Percentiles rank a stretch among this genome's conserved stretches.
Conservation (phyloP, 1,140 invertebrate genomes). For the Drosophila varians region DNA sequence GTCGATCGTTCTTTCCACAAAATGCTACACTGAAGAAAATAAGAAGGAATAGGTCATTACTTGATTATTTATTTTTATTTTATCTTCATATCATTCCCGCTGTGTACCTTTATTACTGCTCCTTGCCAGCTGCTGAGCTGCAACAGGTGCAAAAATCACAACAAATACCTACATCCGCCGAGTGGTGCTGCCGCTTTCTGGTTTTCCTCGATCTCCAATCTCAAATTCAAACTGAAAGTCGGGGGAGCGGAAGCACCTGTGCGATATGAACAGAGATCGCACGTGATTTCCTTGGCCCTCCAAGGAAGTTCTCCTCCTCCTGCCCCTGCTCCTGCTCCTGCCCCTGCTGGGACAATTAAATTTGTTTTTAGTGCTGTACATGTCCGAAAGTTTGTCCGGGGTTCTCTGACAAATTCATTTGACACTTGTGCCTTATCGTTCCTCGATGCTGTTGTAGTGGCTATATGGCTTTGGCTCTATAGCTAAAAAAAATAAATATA, state of each 20-base stretch:
- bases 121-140: slow-evolving; percentile 45
- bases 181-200: slow-evolving; percentile 11
- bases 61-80: slow-evolving; percentile 3
- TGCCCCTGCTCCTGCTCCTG: too few species aligned
- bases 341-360: slow-evolving; percentile 36
- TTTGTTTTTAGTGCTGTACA: slow-evolving; percentile 49
- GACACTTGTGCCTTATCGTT: slow-evolving; percentile 74
- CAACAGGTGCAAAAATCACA: slow-evolving; percentile 79
- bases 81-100: neutral
- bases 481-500: slow-evolving; percentile 17
- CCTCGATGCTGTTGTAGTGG: slow-evolving; percentile 37
- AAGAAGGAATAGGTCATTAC: neutral
- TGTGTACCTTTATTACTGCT: slow-evolving; percentile 15
- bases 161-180: slow-evolving; percentile 73
- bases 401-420: slow-evolving; percentile 76
- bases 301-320: slow-evolving; percentile 4
- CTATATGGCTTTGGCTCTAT: slow-evolving; percentile 15
- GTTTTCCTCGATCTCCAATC: slow-evolving; percentile 5
- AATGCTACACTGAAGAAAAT: neutral
- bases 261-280: slow-evolving; percentile 43
- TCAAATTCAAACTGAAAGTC: neutral
- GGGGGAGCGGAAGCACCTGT: slow-evolving; percentile 72
- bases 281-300: slow-evolving; percentile 57
- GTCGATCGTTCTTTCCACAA: slow-evolving; percentile 22
- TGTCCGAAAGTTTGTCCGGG: slow-evolving; percentile 46